Evolutionary conservation across 2,888 invertebrate genomes (phyloP).

Genomic region (Idaea aversata): DNA sequence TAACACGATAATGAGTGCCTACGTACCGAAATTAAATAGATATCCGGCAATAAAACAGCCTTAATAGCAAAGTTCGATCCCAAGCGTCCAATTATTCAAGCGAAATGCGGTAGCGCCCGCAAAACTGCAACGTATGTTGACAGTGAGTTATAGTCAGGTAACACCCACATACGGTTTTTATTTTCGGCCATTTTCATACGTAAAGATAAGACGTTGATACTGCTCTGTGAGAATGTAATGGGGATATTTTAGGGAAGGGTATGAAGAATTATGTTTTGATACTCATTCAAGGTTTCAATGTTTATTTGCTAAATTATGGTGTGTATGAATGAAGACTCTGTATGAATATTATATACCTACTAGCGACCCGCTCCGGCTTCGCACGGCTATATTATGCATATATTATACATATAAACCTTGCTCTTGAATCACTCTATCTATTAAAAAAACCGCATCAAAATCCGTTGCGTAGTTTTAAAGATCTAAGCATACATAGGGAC

Average conservation of each 20-base stretch:
- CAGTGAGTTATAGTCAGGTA: slow-evolving; percentile 11
- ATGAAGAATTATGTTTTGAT: neutral
- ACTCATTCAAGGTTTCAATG: neutral
- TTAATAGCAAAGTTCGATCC: slow-evolving; percentile 3
- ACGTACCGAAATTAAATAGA: slow-evolving; percentile 1
- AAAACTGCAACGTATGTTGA: slow-evolving; percentile 13
- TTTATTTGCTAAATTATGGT: too few relatives aligned
- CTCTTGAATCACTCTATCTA: too few relatives aligned
- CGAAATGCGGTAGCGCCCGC: slow-evolving; percentile 7
- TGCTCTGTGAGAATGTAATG: neutral
- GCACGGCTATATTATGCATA: too few relatives aligned
- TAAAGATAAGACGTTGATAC: neutral
- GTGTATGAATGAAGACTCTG: too few relatives aligned
- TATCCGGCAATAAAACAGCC: neutral
- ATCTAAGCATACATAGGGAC: too few relatives aligned
- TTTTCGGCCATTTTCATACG: slow-evolving; percentile 6
- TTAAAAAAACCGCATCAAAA: too few relatives aligned
- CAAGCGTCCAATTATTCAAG: slow-evolving; percentile 1
- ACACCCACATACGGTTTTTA: slow-evolving; percentile 4
- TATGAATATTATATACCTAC: too few relatives aligned
- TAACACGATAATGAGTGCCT: neutral
- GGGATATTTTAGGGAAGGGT: neutral
- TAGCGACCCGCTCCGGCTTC: too few relatives aligned
- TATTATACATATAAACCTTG: too few relatives aligned
- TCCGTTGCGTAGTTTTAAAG: too few relatives aligned